Evolutionary conservation across 2,888 invertebrate species (phyloP), one percentile per base, ranked within the genome.

Genomic region (Tribolium freemani): DNA sequence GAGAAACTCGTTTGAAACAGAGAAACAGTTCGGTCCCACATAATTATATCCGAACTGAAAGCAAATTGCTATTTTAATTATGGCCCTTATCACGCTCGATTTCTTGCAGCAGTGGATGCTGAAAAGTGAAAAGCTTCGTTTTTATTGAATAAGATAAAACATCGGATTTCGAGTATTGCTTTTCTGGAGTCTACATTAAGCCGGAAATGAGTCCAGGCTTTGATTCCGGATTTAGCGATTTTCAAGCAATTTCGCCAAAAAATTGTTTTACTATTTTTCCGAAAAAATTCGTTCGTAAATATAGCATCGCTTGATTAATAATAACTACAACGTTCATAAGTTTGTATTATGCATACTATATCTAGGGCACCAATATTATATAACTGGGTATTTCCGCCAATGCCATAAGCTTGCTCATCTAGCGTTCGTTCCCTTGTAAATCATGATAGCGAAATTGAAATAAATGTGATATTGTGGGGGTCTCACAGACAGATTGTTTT

Each of bases 21-120:
- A 70, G 71, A 77, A 75, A 78, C 81, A 82, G 84, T 82, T 84
- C 83, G 81, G 84, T 80, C 84, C 77, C 79, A 77, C 77, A 77
- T 81, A 82, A 83, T 82, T 80, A 81, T 84, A 83, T 84, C 84
- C 83, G 83, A 84, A 83, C 83, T 83, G 81, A 79, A 64, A 46
- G 72, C 61, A 73, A 75, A 70, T 75, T 70, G 64, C 69, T 66
- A 74, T 74, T 72, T 64, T 74, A 74, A 73, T 75, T 71, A 66
- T 73, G 60, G 71, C 60, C 71, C 38, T 75, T 75, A 71, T 64
- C 48, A 61, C 68, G 67, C 68, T 71, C 71, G 61, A 71, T 73
- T 73, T 73, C 58, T 57, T 61, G 46, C 30, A 11, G 51, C 11
- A 68, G 31, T 44, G 13, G 10, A 63, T 53, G 50, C 38, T 11